Evolutionary conservation across 53 echinoderm and acorn worm genomes (phyloP).

Genomic region (Astropecten irregularis): DNA sequence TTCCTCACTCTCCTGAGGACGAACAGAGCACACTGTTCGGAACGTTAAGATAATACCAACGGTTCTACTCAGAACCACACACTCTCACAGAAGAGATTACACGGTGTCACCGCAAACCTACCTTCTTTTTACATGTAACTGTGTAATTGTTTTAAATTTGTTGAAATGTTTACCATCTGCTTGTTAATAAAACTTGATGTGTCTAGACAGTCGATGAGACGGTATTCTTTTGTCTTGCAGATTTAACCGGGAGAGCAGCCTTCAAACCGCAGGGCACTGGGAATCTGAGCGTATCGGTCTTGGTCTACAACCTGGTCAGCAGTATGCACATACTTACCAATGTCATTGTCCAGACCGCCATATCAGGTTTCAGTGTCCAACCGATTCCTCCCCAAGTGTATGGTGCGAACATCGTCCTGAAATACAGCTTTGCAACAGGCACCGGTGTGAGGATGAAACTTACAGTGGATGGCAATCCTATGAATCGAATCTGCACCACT

Average conservation of each 20-base stretch:
- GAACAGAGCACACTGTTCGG: no score
- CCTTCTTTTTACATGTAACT: no score
- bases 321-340: background rate
- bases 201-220: no score
- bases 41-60: no score
- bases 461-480: background rate
- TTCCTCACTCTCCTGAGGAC: no score
- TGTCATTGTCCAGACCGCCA: slow-evolving; percentile 4
- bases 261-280: slow-evolving; percentile 8
- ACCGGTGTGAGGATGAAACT: background rate
- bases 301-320: slow-evolving; percentile 25
- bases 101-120: no score
- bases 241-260: background rate
- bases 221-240: no score
- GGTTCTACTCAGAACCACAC: no score
- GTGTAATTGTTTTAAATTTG: no score
- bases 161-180: no score
- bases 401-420: slow-evolving; percentile 4
- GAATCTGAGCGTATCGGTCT: slow-evolving; percentile 11
- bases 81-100: no score
- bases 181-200: no score
- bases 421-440: background rate
- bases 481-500: background rate
- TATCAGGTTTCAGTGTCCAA: slow-evolving; percentile 3
- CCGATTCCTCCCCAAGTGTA: background rate